These are phyloP conservation scores for Ardeotis arabs DNA, from an alignment of 2,113 vertebrate species.

Conservation along the genomic window DNA sequence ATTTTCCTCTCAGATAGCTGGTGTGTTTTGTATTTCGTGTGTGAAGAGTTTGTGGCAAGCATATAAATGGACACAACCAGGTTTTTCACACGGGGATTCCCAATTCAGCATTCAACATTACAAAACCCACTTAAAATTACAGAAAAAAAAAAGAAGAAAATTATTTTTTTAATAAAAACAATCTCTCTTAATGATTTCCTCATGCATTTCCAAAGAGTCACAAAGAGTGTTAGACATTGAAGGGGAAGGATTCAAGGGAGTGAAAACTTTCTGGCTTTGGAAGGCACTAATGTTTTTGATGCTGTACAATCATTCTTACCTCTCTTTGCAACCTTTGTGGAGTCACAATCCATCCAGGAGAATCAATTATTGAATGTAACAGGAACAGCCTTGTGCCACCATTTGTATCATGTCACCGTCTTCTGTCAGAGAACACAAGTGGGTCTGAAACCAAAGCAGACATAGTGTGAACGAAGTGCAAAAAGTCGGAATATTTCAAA, in stretches of 20 bases:
- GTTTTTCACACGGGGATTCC: not conserved
- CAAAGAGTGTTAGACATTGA: not conserved
- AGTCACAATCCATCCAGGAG: not conserved
- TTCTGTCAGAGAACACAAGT: not conserved
- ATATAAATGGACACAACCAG: not conserved
- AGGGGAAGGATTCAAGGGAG: not conserved
- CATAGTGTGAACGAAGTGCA: not conserved
- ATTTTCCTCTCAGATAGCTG: no score
- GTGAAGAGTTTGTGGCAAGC: not conserved
- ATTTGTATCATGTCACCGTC: not conserved
- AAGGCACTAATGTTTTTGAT: not conserved
- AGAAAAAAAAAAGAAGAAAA: not conserved
- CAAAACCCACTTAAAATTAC: not conserved
- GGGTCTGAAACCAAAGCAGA: conserved; percentile 34
- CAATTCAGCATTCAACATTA: not conserved
- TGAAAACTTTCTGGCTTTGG: not conserved
- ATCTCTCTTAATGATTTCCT: not conserved
- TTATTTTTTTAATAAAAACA: not conserved
- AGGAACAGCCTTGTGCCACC: not conserved
- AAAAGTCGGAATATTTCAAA: not conserved
- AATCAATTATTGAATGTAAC: not conserved
- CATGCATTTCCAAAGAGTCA: not conserved
- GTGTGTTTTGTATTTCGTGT: no score
- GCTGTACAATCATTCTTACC: conserved; percentile 12
- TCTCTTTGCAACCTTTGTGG: not conserved